Conservation (phyloP, 1,140 invertebrate species). For the Drosophila repleta region DNA sequence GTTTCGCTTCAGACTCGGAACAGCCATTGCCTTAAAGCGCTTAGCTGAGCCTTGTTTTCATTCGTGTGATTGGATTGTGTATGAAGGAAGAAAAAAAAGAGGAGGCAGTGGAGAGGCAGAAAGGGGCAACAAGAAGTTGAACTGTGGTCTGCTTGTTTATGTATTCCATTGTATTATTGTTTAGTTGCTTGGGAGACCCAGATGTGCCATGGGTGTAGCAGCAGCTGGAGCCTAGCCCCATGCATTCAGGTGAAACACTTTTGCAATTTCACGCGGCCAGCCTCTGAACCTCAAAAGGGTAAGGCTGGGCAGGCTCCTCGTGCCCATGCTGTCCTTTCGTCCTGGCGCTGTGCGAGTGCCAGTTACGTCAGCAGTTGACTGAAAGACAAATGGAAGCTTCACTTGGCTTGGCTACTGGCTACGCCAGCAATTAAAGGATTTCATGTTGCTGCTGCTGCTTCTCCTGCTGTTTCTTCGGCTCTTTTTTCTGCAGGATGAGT, state of each 20-base stretch:
- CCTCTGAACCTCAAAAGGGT: conserved; percentile 27
- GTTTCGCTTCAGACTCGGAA: neutral
- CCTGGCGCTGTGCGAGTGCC: conserved; percentile 29
- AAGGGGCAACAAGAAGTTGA: conserved; percentile 11
- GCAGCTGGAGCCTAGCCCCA: conserved; percentile 44
- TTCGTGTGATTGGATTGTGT: conserved; percentile 4
- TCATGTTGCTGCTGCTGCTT: conserved; percentile 53
- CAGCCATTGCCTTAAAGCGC: neutral
- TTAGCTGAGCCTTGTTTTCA: conserved; percentile 4
- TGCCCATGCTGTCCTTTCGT: neutral
- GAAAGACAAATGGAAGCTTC: conserved; percentile 71
- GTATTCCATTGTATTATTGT: conserved; percentile 43
- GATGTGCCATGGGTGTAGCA: conserved; percentile 25
- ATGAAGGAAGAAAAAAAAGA: neutral
- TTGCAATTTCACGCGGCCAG: conserved; percentile 76
- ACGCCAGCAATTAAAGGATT: conserved; percentile 77
- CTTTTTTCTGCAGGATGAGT: conserved; percentile 16
- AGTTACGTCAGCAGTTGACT: conserved; percentile 55
- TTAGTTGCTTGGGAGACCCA: conserved; percentile 33
- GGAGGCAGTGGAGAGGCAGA: neutral
- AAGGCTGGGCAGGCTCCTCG: neutral
- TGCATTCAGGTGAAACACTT: conserved; percentile 77
- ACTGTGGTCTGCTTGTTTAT: conserved; percentile 22
- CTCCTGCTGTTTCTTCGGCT: conserved; percentile 33
- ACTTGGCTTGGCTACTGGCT: conserved; percentile 57